A percentile compares a stretch with the other conserved stretches of the same genome.
These are phyloP conservation scores for Teleiodes luculella DNA, from an alignment of 2,888 invertebrate genomes.

Conservation along the genomic window DNA sequence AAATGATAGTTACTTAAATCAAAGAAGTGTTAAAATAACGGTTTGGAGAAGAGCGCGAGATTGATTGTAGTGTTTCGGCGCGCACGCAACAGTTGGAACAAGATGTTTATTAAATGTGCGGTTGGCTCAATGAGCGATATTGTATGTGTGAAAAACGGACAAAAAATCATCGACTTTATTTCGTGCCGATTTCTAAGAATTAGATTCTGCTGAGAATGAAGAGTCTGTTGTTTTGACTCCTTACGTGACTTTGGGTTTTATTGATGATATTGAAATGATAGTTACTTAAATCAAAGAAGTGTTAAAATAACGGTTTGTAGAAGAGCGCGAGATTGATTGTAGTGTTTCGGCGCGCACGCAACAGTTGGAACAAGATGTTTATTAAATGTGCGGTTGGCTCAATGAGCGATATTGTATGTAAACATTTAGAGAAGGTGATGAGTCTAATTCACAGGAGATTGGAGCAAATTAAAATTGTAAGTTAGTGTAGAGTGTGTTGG, in stretches of 20 bases:
- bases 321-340: constrained; percentile 18
- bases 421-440: constrained; percentile 45
- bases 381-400: constrained; percentile 54
- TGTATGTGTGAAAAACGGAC: too few relatives aligned
- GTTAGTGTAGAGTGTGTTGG: too few relatives aligned
- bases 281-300: not conserved
- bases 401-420: constrained; percentile 70
- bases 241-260: too few relatives aligned
- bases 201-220: too few relatives aligned
- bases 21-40: not conserved
- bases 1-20: not conserved
- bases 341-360: constrained; percentile 11
- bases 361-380: constrained; percentile 35
- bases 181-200: too few relatives aligned
- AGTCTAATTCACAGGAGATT: constrained; percentile 27
- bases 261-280: too few relatives aligned
- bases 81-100: constrained; percentile 17
- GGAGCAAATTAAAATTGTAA: too few relatives aligned
- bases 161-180: too few relatives aligned
- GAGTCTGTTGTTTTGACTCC: too few relatives aligned
- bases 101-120: constrained; percentile 51
- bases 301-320: not conserved
- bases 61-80: constrained; percentile 17
- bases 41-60: not conserved
- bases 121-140: constrained; percentile 65